Conservation (phyloP, 1,140 invertebrate species). For the Myzus persicae region DNA sequence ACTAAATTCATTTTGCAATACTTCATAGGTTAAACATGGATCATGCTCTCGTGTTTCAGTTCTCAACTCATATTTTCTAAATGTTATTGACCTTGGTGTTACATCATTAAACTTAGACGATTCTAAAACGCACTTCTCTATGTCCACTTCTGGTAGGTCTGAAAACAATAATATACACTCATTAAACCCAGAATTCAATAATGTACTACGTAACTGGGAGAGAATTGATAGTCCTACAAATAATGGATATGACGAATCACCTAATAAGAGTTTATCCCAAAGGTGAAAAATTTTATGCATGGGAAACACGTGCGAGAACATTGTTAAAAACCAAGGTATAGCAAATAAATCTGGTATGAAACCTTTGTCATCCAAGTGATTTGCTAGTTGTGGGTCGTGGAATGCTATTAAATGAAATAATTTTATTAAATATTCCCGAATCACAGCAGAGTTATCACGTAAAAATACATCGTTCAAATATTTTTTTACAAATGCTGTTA, state of each 20-base stretch:
- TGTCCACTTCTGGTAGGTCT: slow-evolving; percentile 96
- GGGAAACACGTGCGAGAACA: slow-evolving; percentile 99
- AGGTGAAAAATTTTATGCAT: slow-evolving; percentile 97
- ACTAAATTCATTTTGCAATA: slow-evolving; percentile 76
- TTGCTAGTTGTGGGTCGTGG: slow-evolving; percentile 91
- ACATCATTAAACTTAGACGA: slow-evolving; percentile 85
- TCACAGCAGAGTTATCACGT: slow-evolving; percentile 96
- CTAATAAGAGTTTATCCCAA: slow-evolving; percentile 95
- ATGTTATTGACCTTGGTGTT: slow-evolving; percentile 89
- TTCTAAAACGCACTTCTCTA: slow-evolving; percentile 89
- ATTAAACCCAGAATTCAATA: slow-evolving; percentile 92
- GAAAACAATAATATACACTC: slow-evolving; percentile 97
- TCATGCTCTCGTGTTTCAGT: slow-evolving; percentile 69
- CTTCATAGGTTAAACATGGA: slow-evolving; percentile 72
- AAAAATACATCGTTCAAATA: slow-evolving; percentile 98
- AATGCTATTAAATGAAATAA: slow-evolving; percentile 96
- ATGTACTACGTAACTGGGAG: slow-evolving; percentile 82
- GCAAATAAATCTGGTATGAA: slow-evolving; percentile 98
- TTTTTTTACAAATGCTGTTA: slow-evolving; percentile 93
- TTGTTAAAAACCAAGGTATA: slow-evolving; percentile 99
- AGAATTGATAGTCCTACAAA: slow-evolving; percentile 95
- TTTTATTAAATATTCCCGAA: slow-evolving; percentile 97
- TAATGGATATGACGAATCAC: slow-evolving; percentile 92
- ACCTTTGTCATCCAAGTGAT: slow-evolving; percentile 90
- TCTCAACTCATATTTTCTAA: slow-evolving; percentile 75